These are phyloP conservation scores for Sepiola atlantica DNA, from an alignment of 2,888 invertebrate genomes.

Conservation along the genomic window DNA sequence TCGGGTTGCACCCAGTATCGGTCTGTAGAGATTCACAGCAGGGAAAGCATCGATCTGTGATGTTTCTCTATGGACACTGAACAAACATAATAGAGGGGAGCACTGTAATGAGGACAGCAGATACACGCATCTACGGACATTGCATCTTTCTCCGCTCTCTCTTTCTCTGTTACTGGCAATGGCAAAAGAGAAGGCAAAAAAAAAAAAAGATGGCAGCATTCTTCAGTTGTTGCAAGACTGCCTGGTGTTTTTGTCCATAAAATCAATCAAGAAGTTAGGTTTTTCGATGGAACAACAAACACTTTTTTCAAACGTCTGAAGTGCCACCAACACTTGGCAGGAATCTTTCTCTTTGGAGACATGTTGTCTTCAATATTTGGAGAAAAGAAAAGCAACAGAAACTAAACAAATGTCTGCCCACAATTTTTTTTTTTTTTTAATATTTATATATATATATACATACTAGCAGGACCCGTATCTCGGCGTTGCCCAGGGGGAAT, in stretches of 20 bases:
- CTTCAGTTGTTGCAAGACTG: background rate
- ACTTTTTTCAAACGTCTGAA: background rate
- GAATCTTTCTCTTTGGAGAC: background rate
- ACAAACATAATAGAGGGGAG: background rate
- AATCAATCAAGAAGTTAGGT: background rate
- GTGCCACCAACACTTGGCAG: background rate
- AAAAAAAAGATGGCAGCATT: background rate
- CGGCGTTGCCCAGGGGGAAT: too few relatives aligned
- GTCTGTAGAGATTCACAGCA: background rate
- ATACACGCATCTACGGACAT: background rate
- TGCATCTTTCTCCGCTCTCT: background rate
- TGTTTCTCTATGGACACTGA: background rate
- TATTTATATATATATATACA: too few relatives aligned
- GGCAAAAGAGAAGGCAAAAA: background rate
- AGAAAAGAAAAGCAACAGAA: too few relatives aligned
- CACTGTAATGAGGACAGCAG: background rate
- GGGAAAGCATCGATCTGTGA: background rate
- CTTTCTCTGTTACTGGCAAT: background rate
- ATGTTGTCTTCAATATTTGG: background rate
- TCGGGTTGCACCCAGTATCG: background rate
- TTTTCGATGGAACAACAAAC: background rate
- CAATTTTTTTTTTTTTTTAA: too few relatives aligned
- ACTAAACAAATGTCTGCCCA: too few relatives aligned
- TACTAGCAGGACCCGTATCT: too few relatives aligned
- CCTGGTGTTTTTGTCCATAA: background rate